Base-by-base conservation (phyloP, 2,113 vertebrate genomes). In the Anarrhichthys ocellatus region DNA sequence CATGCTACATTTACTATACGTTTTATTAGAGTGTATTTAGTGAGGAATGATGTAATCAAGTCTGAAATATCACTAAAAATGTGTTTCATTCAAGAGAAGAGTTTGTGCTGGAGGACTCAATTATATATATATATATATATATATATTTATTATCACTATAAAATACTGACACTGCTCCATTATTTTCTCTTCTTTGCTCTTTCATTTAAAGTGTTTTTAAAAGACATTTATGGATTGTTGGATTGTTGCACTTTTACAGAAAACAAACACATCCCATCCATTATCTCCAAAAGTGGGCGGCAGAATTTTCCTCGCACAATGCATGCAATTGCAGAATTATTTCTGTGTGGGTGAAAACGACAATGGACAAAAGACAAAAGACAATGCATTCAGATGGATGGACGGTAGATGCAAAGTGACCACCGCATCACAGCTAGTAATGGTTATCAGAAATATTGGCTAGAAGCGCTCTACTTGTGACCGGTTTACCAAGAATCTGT, bases 351-450 rank as follows among this genome's bases (percentile, higher is more conserved):
- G 79, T 80, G 76, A 73, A 62, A 71, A 80, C 64, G 17, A 63
- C 34, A 34, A 34, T 4, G 54, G 70, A 32, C 54, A 20, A 58
- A 61, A 66, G 70, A 32, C 54, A 20, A 58, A 61, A 66, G 63
- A 76, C 18, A n/a, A 7, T 11, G 15, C 71, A 22, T 46, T 80
- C 65, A 76, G 80, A 85, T 32, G 62, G 76, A 87, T 74, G 70
- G 83, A 54, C 22, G 29, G 56, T 40, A 62, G 69, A 87, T 88
- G 34, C 6, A 50, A 58, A 81, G 61, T 76, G 59, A 86, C 76
- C 72, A 59, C 9, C 15, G 9, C 62, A 44, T 67, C 58, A 24
- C 29, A 32, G 40, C 48, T 32, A 52, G 69, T 36, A 27, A 46
- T 69, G 52, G 38, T 73, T 40, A 81, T 88, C 67, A 67, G 62